Conservation (phyloP, 2,113 vertebrate genomes). For the Jaculus jaculus region DNA sequence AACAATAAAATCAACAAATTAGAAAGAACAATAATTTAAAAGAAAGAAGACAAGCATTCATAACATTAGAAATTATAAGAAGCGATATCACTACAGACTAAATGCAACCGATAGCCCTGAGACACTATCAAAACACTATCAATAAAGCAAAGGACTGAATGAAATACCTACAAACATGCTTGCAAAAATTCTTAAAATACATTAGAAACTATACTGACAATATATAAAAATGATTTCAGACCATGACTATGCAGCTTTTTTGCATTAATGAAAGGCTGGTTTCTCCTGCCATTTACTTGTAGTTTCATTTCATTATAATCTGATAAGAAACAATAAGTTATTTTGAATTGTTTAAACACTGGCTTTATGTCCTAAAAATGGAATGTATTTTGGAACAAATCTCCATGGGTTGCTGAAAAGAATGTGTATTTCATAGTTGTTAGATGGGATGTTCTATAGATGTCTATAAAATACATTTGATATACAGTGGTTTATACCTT, state of each 20-base stretch:
- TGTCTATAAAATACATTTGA: background rate
- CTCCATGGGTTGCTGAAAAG: background rate
- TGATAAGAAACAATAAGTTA: background rate
- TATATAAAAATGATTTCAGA: background rate
- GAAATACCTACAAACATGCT: background rate
- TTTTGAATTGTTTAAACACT: background rate
- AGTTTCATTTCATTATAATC: background rate
- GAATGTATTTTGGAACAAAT: background rate
- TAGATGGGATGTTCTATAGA: background rate
- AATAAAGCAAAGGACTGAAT: background rate
- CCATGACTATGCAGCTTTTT: background rate
- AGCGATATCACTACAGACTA: background rate
- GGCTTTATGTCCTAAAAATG: background rate
- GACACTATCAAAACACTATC: background rate
- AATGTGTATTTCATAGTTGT: background rate
- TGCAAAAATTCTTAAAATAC: constrained; percentile 7
- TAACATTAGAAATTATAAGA: background rate
- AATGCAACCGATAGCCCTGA: background rate
- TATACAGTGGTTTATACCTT: background rate
- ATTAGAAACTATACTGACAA: background rate
- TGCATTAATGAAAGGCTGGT: background rate
- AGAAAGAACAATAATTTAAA: background rate
- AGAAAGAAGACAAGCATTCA: background rate
- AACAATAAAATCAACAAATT: background rate
- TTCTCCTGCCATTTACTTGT: background rate